phyloP scores from a whole-genome alignment of 2,797 vertebrate species.

The Euthynnus affinis region DNA sequence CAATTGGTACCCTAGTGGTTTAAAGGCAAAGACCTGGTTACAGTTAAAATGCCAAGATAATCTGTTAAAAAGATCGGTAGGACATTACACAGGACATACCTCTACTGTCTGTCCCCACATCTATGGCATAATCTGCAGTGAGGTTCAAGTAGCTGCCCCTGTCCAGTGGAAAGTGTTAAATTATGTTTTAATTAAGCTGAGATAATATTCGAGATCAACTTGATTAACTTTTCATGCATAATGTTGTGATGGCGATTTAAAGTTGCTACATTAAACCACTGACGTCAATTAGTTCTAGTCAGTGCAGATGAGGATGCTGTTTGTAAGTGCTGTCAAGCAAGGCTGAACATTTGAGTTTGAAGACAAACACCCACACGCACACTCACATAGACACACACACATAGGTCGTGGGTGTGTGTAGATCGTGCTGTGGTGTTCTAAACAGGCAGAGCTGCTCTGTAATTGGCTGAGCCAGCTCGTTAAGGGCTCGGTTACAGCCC shows the following conservation, averaged over 20 bases:
- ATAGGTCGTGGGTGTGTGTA: neutral
- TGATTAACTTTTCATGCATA: slow-evolving; percentile 34
- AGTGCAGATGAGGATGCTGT: slow-evolving; percentile 23
- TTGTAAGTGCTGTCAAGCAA: slow-evolving; percentile 29
- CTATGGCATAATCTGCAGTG: neutral
- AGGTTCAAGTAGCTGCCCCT: slow-evolving; percentile 2
- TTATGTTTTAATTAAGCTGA: slow-evolving; percentile 39
- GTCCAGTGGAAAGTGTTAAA: slow-evolving; percentile 1
- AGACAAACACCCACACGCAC: slow-evolving; percentile 7
- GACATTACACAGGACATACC: no score
- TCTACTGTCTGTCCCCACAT: no score
- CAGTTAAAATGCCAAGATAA: no score
- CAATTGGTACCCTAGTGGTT: no score
- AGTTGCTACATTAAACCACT: slow-evolving; percentile 14
- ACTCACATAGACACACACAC: neutral
- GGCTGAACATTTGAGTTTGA: slow-evolving; percentile 18
- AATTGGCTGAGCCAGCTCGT: slow-evolving; percentile 53
- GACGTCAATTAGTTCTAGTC: slow-evolving; percentile 24
- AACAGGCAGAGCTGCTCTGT: slow-evolving; percentile 40
- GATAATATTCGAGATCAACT: slow-evolving; percentile 22
- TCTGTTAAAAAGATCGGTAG: no score
- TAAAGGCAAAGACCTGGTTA: no score
- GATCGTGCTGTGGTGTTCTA: slow-evolving; percentile 10
- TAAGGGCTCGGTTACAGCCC: slow-evolving; percentile 28
- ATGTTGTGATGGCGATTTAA: neutral